phyloP scores from a whole-genome alignment of 2,113 vertebrate species.

The Neoarius graeffei region DNA sequence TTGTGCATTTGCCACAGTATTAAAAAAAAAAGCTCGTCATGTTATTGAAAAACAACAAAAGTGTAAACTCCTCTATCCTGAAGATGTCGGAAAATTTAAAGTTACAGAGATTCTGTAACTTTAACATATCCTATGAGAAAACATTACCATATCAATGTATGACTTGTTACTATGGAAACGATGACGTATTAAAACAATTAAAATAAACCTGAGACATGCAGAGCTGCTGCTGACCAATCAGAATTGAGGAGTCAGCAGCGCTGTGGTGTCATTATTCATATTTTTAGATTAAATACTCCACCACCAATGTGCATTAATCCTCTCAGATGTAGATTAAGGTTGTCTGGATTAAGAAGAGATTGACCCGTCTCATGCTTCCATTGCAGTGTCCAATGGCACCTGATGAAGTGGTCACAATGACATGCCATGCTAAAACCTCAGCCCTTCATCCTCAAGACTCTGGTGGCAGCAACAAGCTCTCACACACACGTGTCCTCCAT shows the following conservation, averaged over 20 bases:
- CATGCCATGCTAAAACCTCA: conserved; percentile 65
- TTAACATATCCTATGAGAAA: background rate
- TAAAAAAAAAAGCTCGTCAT: too few relatives aligned
- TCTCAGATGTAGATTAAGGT: background rate
- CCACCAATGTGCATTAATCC: background rate
- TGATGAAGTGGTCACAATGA: conserved; percentile 61
- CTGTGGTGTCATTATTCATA: background rate
- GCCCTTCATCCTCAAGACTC: conserved; percentile 67
- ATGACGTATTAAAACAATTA: background rate
- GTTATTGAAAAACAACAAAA: too few relatives aligned
- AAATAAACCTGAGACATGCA: background rate
- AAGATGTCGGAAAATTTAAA: too few relatives aligned
- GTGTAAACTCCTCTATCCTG: too few relatives aligned
- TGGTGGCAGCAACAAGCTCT: conserved; percentile 60
- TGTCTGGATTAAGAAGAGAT: background rate
- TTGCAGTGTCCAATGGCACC: conserved; percentile 53
- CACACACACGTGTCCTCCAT: conserved; percentile 66
- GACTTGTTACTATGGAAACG: background rate
- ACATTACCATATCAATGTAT: background rate
- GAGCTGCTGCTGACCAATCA: background rate
- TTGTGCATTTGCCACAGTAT: too few relatives aligned
- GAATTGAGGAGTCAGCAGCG: background rate
- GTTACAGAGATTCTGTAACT: too few relatives aligned
- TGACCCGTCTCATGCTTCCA: background rate
- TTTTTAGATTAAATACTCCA: background rate